Evolutionary conservation across 2,888 invertebrate species (phyloP).

Genomic region (Arge pagana): DNA sequence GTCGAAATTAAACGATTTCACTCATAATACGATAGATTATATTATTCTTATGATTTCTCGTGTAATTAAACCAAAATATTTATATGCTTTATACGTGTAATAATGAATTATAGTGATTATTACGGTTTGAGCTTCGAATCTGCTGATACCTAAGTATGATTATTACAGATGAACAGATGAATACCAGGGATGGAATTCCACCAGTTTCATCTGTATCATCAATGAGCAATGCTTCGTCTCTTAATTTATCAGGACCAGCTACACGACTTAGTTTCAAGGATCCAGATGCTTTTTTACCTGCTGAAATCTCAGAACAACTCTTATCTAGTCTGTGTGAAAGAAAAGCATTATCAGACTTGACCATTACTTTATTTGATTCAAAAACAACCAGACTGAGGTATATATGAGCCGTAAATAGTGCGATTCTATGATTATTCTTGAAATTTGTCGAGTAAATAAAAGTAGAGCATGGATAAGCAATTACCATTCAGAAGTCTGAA

Average conservation of each 20-base stretch:
- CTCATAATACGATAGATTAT: no score
- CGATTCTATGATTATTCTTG: constrained; percentile 7
- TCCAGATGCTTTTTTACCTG: constrained; percentile 64
- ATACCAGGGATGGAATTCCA: not conserved
- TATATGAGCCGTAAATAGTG: constrained; percentile 13
- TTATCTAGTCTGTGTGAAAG: constrained; percentile 64
- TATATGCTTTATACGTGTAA: no score
- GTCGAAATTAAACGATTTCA: no score
- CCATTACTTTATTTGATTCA: constrained; percentile 66
- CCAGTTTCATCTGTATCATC: constrained; percentile 25
- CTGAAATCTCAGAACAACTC: constrained; percentile 64
- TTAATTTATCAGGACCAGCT: constrained; percentile 30
- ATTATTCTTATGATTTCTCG: no score
- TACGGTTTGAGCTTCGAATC: no score
- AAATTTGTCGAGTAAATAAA: not conserved
- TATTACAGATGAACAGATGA: constrained; percentile 15
- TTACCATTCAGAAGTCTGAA: not conserved
- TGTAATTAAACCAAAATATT: no score
- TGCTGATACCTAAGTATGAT: no score
- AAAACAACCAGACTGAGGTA: constrained; percentile 65
- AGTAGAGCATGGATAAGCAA: not conserved
- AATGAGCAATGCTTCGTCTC: constrained; percentile 33
- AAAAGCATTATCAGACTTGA: constrained; percentile 65
- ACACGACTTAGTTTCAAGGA: constrained; percentile 59
- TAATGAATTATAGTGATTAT: no score